These are phyloP conservation scores for Poecilus cupreus DNA, from an alignment of 2,888 invertebrate species.

Conservation along the genomic window DNA sequence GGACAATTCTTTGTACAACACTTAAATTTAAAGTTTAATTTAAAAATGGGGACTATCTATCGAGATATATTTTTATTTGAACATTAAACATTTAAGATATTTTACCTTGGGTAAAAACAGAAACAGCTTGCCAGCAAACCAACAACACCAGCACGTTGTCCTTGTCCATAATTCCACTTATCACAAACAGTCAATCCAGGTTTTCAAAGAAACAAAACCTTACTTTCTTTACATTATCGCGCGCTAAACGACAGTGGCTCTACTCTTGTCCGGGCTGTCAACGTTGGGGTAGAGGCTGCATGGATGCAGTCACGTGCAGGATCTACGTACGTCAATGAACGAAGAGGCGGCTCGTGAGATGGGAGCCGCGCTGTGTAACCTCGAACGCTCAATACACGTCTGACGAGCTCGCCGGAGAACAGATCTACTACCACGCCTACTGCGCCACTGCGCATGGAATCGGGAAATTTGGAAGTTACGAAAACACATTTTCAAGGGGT, in stretches of 20 bases:
- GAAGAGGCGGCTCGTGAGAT: not conserved
- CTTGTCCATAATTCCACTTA: not conserved
- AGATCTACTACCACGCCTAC: conserved; percentile 51
- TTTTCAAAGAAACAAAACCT: not conserved
- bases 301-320: not conserved
- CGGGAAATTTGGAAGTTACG: conserved; percentile 13
- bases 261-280: not conserved
- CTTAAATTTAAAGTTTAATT: no score
- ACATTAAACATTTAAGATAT: not conserved
- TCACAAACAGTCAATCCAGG: not conserved
- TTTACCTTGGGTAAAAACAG: not conserved
- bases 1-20: no score
- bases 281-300: not conserved
- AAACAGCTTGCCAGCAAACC: not conserved
- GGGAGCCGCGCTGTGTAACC: not conserved
- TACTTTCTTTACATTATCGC: not conserved
- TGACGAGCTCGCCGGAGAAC: not conserved
- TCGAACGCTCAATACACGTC: conserved; percentile 50
- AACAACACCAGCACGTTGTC: not conserved
- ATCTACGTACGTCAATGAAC: not conserved
- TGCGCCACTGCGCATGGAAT: conserved; percentile 47
- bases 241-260: not conserved
- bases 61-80: no score
- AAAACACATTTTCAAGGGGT: not conserved
- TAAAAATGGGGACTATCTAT: no score